phyloP scores from a whole-genome alignment of 1,140 invertebrate genomes.

The Halesus radiatus region DNA sequence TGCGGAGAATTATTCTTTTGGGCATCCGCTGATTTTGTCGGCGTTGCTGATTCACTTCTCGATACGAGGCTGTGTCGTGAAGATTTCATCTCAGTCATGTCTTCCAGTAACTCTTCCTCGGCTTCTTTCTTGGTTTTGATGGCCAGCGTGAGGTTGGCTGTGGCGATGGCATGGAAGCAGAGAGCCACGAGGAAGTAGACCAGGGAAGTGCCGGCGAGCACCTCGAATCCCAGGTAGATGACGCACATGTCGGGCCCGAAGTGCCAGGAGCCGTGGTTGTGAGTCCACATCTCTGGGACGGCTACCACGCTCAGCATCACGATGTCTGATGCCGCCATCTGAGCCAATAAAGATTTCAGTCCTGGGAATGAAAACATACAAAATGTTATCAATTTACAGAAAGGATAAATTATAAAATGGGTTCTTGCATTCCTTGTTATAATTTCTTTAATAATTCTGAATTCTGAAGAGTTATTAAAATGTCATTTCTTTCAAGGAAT shows the following conservation, averaged over 20 bases:
- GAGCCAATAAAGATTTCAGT: constrained; percentile 67
- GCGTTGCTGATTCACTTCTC: constrained; percentile 62
- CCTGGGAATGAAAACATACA: constrained; percentile 61
- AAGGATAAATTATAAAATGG: no score
- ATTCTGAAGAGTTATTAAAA: no score
- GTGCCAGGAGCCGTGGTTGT: constrained; percentile 66
- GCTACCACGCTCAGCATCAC: constrained; percentile 63
- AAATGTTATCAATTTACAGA: no score
- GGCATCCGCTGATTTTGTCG: constrained; percentile 66
- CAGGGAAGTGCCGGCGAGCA: constrained; percentile 68
- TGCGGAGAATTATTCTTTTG: constrained; percentile 65
- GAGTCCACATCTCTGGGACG: constrained; percentile 68
- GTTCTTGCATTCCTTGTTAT: no score
- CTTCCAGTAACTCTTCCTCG: constrained; percentile 66
- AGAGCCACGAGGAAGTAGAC: constrained; percentile 69
- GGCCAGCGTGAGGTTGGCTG: constrained; percentile 65
- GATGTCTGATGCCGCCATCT: constrained; percentile 68
- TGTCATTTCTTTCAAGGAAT: no score
- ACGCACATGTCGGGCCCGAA: constrained; percentile 67
- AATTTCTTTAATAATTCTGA: no score
- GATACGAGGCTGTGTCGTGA: constrained; percentile 68
- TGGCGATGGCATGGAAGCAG: constrained; percentile 71
- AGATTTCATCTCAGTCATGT: constrained; percentile 60
- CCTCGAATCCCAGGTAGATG: constrained; percentile 67
- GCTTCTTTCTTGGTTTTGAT: constrained; percentile 64